Conservation (phyloP, 2,888 invertebrate genomes). For the Opisthograptis luteolata region DNA sequence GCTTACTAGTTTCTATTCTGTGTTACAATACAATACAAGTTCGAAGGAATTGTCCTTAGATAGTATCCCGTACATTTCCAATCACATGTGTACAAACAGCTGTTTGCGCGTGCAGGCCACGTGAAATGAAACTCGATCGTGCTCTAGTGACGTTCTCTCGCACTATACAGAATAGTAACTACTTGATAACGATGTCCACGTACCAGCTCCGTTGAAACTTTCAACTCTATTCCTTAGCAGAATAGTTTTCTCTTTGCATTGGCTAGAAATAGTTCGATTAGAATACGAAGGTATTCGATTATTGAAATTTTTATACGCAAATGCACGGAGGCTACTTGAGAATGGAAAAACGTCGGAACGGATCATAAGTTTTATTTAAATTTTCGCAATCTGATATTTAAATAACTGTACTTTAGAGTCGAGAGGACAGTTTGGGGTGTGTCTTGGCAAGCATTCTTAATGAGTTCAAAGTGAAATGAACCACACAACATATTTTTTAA, state of each 20-base stretch:
- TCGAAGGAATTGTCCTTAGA: slow-evolving; percentile 21
- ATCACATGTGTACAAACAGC: slow-evolving; percentile 59
- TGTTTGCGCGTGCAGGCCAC: slow-evolving; percentile 60
- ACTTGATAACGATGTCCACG: slow-evolving; percentile 4
- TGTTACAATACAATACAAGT: too few relatives aligned
- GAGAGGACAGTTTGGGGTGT: slow-evolving; percentile 11
- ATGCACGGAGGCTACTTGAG: slow-evolving; percentile 19
- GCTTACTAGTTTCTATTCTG: too few relatives aligned
- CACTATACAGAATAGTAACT: slow-evolving; percentile 38
- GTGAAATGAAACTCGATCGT: slow-evolving; percentile 59
- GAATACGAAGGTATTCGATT: slow-evolving; percentile 23
- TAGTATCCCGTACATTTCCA: slow-evolving; percentile 44
- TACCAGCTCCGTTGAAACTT: slow-evolving; percentile 14
- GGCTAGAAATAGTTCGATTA: slow-evolving; percentile 18
- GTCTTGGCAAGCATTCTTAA: slow-evolving; percentile 26
- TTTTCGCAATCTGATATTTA: slow-evolving; percentile 4
- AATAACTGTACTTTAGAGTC: slow-evolving; percentile 9
- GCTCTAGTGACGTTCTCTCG: slow-evolving; percentile 45
- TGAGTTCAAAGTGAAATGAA: slow-evolving; percentile 31
- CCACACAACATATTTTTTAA: slow-evolving; percentile 22
- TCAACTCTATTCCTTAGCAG: slow-evolving; percentile 7
- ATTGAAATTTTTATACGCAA: slow-evolving; percentile 27
- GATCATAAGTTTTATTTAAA: slow-evolving; percentile 14
- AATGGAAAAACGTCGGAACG: slow-evolving; percentile 11
- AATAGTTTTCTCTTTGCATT: slow-evolving; percentile 1